Percentiles rank a stretch among this genome's conserved stretches.
phyloP scores from a whole-genome alignment of 2,888 invertebrate species.

The Apamea anceps region DNA sequence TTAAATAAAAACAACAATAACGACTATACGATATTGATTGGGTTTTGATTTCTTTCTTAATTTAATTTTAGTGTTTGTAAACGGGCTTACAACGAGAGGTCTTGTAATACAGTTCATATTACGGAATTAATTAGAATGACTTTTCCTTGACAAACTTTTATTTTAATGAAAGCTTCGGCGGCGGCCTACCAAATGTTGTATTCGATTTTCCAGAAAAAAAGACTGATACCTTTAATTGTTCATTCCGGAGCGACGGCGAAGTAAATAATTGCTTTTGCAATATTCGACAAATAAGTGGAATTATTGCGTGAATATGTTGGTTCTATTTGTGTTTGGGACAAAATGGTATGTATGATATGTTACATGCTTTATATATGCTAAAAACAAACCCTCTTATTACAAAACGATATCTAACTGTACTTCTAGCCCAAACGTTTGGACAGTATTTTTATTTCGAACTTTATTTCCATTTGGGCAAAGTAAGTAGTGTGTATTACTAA shows the following conservation, averaged over 20 bases:
- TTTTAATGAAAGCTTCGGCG: not conserved
- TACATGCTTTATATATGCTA: not conserved
- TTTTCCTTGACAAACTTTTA: not conserved
- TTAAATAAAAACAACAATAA: not conserved
- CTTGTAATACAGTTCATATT: not conserved
- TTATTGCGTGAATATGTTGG: conserved; percentile 10
- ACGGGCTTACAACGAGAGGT: not conserved
- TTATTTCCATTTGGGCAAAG: too few species aligned
- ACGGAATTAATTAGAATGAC: not conserved
- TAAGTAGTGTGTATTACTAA: too few species aligned
- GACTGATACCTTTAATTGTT: conserved; percentile 23
- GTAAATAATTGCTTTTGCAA: conserved; percentile 48
- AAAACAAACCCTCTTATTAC: too few species aligned
- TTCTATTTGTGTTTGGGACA: not conserved
- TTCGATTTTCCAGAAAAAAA: conserved; percentile 1
- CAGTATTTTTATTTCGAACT: too few species aligned
- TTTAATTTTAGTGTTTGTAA: not conserved
- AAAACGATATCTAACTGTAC: too few species aligned
- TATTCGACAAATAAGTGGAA: conserved; percentile 30
- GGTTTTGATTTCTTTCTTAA: not conserved
- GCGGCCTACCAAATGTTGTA: not conserved
- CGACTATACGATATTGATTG: not conserved
- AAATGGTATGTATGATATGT: not conserved
- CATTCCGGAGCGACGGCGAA: conserved; percentile 28
- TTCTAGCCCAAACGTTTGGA: too few species aligned